Base-by-base conservation (phyloP, 1,140 invertebrate genomes). In the Pentalonia nigronervosa region DNA sequence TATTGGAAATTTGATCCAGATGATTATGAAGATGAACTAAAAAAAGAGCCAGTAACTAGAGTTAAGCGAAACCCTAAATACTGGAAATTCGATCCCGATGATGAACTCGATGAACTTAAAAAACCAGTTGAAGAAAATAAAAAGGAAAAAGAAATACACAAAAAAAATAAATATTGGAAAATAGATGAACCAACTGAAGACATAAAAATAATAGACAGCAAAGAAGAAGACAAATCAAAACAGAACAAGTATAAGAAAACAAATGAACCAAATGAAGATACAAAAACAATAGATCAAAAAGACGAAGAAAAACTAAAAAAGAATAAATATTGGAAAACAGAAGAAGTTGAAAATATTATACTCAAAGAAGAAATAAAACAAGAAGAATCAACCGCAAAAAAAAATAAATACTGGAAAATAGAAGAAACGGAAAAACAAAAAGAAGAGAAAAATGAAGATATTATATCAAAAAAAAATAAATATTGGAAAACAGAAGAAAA, bases 361-460 rank as follows among this genome's bases (percentile, higher is more conserved):
- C 81, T 36, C 25, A 87, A 36, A 25, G 90, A 94, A 41, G 93
- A 90, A 90, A 76, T n/a, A 83, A 88, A 93, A 94, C 83, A 94
- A n/a, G 91, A 93, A 94, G 93, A 93, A 94, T 91, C 94, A 89
- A 34, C 1, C 48, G 53, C 20, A 6, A 83, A 92, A 81, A 92
- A 92, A 11, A 84, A 92, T 48, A 92, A 92, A 48, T 83, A 92
- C 8, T 83, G 81, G 81, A 90, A 48, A 50, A 47, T n/a, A 45
- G 93, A 94, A 86, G 93, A 93, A 93, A 67, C 36, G n/a, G 47
- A 93, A 48, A 48, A 90, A 84, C 50, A 34, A n/a, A 94, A 48
- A 30, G 94, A 93, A 93, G 53, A 41, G 83, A 81, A 93, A 94
- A 91, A 94, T 41, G 93, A 94, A 91, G 92, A 94, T 94, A 84